phyloP scores from a whole-genome alignment of 2,797 vertebrate genomes.

The Scyliorhinus canicula region DNA sequence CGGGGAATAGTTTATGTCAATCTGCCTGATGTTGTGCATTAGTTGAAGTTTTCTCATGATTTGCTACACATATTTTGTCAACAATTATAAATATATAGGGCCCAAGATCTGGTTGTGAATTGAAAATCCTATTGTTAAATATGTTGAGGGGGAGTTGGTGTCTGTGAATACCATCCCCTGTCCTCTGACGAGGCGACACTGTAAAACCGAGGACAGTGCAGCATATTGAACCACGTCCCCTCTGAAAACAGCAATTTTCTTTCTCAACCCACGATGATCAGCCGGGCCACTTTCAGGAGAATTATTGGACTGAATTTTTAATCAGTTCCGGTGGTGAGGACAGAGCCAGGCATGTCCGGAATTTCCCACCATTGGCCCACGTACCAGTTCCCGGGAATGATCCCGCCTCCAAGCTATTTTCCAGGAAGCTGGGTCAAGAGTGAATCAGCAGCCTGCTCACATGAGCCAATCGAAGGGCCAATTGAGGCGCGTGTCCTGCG shows the following conservation, averaged over 20 bases:
- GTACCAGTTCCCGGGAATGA: too few species aligned
- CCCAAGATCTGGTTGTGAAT: not conserved
- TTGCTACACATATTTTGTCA: not conserved
- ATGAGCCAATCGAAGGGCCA: too few species aligned
- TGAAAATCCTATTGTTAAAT: not conserved
- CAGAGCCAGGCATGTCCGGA: too few species aligned
- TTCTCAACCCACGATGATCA: not conserved
- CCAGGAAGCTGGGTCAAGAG: too few species aligned
- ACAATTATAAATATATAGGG: not conserved
- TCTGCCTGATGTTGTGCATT: not conserved
- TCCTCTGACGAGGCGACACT: not conserved
- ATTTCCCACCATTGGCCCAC: too few species aligned
- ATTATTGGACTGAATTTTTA: not conserved
- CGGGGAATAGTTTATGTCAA: not conserved
- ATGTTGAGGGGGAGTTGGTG: not conserved
- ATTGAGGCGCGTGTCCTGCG: too few species aligned
- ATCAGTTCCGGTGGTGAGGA: too few species aligned
- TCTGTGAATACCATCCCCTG: not conserved
- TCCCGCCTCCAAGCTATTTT: too few species aligned
- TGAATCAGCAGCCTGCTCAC: too few species aligned
- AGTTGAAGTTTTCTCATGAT: not conserved
- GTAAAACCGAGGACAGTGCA: not conserved
- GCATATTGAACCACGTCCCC: not conserved
- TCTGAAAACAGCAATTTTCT: not conserved
- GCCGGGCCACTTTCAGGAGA: not conserved